Percentiles rank a stretch among this genome's conserved stretches.
Evolutionary conservation across 2,797 vertebrate genomes (phyloP).

Genomic region (Bovichtus variegatus): DNA sequence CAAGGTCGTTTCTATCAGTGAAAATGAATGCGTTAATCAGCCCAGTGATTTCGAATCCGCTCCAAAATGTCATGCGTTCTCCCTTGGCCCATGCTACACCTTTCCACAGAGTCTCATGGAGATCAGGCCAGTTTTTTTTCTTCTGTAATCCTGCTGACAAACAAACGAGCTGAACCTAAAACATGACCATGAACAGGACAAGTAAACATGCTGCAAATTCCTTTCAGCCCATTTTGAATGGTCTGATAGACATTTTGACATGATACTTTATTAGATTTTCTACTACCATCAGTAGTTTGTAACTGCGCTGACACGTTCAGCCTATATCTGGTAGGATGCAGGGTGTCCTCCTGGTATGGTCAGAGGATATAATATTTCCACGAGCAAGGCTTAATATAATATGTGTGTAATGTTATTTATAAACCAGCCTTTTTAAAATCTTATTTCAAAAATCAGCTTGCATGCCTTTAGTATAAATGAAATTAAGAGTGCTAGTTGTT

Average conservation of each 20-base stretch:
- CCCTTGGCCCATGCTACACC: no score
- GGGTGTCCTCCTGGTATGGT: background rate
- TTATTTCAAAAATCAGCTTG: background rate
- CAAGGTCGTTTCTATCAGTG: no score
- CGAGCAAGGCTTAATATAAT: background rate
- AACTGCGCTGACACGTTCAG: background rate
- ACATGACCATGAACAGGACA: no score
- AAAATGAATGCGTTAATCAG: no score
- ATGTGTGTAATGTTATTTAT: background rate
- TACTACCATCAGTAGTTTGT: background rate
- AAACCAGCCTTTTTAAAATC: background rate
- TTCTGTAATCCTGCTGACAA: no score
- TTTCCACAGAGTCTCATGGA: no score
- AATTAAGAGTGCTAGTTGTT: background rate
- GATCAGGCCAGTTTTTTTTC: no score
- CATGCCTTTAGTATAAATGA: background rate
- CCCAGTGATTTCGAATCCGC: no score
- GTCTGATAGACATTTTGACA: background rate
- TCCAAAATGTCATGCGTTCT: no score
- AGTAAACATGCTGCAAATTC: background rate
- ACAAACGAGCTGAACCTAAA: no score
- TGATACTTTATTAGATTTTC: background rate
- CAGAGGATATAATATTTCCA: constrained; percentile 3
- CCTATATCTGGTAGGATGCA: background rate
- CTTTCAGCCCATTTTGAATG: background rate